A percentile compares a stretch with the other conserved stretches of the same genome.
These are phyloP conservation scores for Cremastinae sp. DNA, from an alignment of 2,888 invertebrate species.

Conservation along the genomic window DNA sequence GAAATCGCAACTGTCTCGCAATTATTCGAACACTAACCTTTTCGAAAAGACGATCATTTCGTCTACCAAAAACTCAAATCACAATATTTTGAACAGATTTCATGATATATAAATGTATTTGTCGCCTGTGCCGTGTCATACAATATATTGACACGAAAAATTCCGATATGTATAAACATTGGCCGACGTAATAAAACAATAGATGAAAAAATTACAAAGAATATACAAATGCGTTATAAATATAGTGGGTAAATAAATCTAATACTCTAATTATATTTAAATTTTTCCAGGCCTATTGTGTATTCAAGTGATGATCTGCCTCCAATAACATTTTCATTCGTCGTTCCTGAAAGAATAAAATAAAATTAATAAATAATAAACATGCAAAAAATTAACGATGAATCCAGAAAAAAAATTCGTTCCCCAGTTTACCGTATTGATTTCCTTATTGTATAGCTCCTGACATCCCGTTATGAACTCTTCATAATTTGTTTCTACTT, in stretches of 20 bases:
- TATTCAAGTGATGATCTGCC: not conserved
- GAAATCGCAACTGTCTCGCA: not conserved
- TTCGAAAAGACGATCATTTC: not conserved
- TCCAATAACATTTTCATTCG: not conserved
- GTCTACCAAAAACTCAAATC: not conserved
- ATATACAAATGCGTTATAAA: not conserved
- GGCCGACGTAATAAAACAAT: constrained; percentile 51
- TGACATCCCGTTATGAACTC: constrained; percentile 62
- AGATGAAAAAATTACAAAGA: constrained; percentile 21
- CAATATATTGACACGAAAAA: constrained; percentile 24
- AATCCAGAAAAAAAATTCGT: not conserved
- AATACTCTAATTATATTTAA: not conserved
- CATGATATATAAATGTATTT: constrained; percentile 57
- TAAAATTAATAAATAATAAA: not conserved
- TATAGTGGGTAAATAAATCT: not conserved
- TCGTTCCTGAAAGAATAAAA: constrained; percentile 27
- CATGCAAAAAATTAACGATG: not conserved
- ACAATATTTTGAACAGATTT: constrained; percentile 52
- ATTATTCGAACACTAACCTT: constrained; percentile 10
- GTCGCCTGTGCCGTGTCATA: constrained; percentile 45
- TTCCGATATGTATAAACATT: constrained; percentile 49
- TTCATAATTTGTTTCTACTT: constrained; percentile 56
- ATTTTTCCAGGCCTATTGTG: not conserved
- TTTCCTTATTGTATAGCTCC: constrained; percentile 64
- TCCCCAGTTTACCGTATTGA: constrained; percentile 58